These are phyloP conservation scores for Scortum barcoo DNA, from an alignment of 2,113 vertebrate genomes.

Conservation along the genomic window DNA sequence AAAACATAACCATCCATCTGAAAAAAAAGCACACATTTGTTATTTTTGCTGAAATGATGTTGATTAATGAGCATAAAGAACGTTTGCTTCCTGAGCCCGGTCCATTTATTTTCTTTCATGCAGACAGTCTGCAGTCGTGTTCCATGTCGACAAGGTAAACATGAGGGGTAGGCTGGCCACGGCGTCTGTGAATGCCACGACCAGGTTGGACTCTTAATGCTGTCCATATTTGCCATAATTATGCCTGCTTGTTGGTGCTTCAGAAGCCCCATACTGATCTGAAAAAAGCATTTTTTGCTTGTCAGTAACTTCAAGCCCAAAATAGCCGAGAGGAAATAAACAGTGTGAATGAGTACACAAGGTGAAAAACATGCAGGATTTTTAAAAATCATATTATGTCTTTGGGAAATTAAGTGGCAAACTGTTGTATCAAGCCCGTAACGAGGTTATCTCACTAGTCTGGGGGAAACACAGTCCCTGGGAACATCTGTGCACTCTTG, in stretches of 20 bases:
- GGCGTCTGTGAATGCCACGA: slow-evolving; percentile 38
- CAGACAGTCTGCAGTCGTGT: slow-evolving; percentile 44
- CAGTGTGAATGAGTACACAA: not conserved
- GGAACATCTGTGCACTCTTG: slow-evolving; percentile 15
- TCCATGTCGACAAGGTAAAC: slow-evolving; percentile 62
- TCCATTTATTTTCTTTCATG: slow-evolving; percentile 32
- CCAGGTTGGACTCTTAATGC: slow-evolving; percentile 52
- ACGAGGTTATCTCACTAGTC: not conserved
- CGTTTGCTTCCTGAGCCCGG: slow-evolving; percentile 11
- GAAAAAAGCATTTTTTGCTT: slow-evolving; percentile 33
- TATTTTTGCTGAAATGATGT: slow-evolving; percentile 39
- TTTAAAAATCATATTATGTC: not conserved
- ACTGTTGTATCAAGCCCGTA: not conserved
- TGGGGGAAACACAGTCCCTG: not conserved
- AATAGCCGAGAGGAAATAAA: slow-evolving; percentile 24
- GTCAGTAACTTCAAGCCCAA: slow-evolving; percentile 9
- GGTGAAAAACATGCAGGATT: not conserved
- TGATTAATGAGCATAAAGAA: slow-evolving; percentile 53
- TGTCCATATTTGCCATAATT: slow-evolving; percentile 49
- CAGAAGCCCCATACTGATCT: slow-evolving; percentile 37
- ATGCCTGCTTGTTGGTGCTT: slow-evolving; percentile 19
- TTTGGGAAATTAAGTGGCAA: not conserved
- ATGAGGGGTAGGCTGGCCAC: slow-evolving; percentile 28
- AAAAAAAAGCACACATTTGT: slow-evolving; percentile 27
- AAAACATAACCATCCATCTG: slow-evolving; percentile 33